Evolutionary conservation across 2,888 invertebrate genomes (phyloP), one percentile per base, ranked within the genome.

Genomic region (Epirrhoe tristata): DNA sequence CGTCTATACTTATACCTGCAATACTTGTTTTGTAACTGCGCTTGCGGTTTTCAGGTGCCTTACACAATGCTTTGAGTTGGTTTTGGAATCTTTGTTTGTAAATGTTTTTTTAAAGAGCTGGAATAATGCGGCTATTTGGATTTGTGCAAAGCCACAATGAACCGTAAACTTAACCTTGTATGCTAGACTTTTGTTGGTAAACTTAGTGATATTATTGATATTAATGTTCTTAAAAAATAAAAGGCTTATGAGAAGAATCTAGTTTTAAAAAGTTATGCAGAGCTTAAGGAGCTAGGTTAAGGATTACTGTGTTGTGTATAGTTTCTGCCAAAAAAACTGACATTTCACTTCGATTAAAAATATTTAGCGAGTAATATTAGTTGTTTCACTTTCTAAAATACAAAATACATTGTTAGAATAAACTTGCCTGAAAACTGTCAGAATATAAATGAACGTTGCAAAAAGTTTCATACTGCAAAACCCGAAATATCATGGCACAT

Each of bases 1-100:
- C 85, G 84, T 88, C 86, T 84, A 88, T 88, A 88, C 82, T 82
- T 89, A 88, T 90, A 88, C 82, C 82, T 87, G 82, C 89, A 86
- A 87, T 89, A 83, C 86, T 89, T 87, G 87, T 88, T 90, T 84
- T 76, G 78, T 83, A 89, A 89, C 84, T 86, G 84, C 83, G 82
- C 80, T 83, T 77, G 84, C 75, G 85, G 89, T 86, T 90, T 87
- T 87, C 84, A 89, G 87, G 86, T 88, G 81, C 83, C 84, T 84
- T 83, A 83, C 77, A 86, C 84, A 89, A 89, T 87, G 81, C 81
- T 75, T 72, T 79, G 74, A 84, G 82, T 82, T 84, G 82, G 83
- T 88, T 89, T 87, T 73, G 79, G 82, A 86, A 89, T 91, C 88
- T 91, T 90, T 89, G 87, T 87, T 88, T 83, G 77, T 70, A 67